Percentiles rank a stretch among this genome's conserved stretches.
phyloP scores from a whole-genome alignment of 2,888 invertebrate species.

The Hydrotaea diabolus region DNA sequence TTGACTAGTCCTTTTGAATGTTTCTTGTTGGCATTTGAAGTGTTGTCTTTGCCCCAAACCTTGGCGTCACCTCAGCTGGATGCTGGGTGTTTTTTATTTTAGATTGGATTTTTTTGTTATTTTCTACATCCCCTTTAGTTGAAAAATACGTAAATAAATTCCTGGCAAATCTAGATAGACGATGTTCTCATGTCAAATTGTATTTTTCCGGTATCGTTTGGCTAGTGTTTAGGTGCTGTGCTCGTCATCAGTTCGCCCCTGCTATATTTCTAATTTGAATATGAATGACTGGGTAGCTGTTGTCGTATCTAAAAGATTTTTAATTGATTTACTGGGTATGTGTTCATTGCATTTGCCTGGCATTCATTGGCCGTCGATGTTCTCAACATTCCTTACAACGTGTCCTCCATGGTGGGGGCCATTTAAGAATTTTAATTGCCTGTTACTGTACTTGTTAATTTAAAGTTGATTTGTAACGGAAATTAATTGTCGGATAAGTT shows the following conservation, averaged over 20 bases:
- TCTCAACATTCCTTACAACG: too few relatives aligned
- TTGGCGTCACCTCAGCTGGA: not conserved
- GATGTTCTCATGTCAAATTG: not conserved
- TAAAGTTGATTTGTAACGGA: constrained; percentile 64
- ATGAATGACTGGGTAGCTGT: too few relatives aligned
- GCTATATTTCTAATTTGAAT: too few relatives aligned
- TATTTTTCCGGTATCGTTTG: not conserved
- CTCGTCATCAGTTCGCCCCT: too few relatives aligned
- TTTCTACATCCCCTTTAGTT: too few relatives aligned
- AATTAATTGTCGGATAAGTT: constrained; percentile 66
- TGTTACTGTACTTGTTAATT: constrained; percentile 50
- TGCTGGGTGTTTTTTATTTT: not conserved
- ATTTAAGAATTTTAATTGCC: constrained; percentile 41
- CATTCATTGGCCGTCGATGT: too few relatives aligned
- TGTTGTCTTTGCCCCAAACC: not conserved
- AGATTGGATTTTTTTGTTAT: not conserved
- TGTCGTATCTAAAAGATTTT: not conserved
- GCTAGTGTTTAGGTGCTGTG: not conserved
- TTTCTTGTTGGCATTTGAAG: not conserved
- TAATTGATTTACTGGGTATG: constrained; percentile 12
- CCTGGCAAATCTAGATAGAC: not conserved
- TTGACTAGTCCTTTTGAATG: not conserved
- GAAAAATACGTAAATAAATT: not conserved
- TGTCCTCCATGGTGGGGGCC: not conserved
- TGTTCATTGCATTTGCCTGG: not conserved